phyloP scores from a whole-genome alignment of 2,113 vertebrate species.

The Phodopus roborovskii region DNA sequence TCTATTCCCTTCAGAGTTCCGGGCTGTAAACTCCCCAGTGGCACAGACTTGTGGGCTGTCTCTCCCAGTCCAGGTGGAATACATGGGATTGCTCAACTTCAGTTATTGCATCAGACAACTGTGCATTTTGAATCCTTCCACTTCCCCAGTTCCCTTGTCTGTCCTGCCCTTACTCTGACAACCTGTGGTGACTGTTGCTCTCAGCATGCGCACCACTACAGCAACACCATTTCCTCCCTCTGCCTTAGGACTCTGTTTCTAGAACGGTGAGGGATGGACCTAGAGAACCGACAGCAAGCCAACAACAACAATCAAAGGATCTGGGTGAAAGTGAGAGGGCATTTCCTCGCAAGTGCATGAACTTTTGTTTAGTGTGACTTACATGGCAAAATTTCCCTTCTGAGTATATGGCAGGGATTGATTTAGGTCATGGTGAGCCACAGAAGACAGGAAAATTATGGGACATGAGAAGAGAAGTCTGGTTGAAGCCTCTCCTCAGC shows the following conservation, averaged over 20 bases:
- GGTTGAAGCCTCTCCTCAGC: neutral
- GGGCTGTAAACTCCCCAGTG: neutral
- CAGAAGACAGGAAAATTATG: neutral
- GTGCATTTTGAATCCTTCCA: neutral
- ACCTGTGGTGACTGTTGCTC: neutral
- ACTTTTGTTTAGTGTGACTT: neutral
- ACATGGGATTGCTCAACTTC: neutral
- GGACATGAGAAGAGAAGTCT: neutral
- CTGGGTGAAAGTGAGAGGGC: neutral
- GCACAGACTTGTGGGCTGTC: neutral
- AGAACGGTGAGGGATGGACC: neutral
- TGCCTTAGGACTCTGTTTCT: neutral
- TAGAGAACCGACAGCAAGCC: neutral
- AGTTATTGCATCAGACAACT: neutral
- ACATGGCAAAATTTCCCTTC: neutral
- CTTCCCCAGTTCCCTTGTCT: neutral
- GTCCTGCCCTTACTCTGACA: neutral
- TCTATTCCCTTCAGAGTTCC: neutral
- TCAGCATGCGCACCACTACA: neutral
- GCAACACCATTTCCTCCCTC: neutral
- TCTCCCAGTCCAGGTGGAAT: neutral
- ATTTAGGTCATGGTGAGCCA: neutral
- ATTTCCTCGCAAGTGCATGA: neutral
- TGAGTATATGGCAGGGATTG: neutral
- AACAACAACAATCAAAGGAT: neutral